Conservation (phyloP, 2,113 vertebrate genomes). For the Formicarius rufipectus region DNA sequence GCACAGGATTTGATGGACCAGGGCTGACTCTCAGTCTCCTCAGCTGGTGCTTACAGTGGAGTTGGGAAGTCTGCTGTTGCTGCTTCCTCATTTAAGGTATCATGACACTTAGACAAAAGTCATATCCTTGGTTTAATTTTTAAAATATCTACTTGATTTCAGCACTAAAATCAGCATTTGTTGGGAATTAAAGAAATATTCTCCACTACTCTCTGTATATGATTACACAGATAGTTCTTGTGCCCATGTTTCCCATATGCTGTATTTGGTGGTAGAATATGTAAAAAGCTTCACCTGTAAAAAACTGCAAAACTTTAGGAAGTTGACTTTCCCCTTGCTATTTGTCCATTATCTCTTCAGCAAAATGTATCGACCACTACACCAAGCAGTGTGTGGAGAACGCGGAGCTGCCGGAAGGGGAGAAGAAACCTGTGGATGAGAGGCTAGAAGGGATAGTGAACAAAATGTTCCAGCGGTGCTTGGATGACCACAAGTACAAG, state of each 20-base stretch:
- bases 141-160: neutral
- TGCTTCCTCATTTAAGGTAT: neutral
- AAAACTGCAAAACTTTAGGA: neutral
- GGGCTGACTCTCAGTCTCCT: neutral
- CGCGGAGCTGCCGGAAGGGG: conserved; percentile 89
- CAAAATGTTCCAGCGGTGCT: conserved; percentile 97
- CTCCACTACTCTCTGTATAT: neutral
- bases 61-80: neutral
- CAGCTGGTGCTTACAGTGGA: neutral
- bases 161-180: neutral
- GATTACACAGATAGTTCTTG: neutral
- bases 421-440: conserved; percentile 91
- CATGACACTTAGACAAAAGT: neutral
- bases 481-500: conserved; percentile 98
- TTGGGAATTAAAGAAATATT: neutral
- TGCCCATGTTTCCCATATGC: neutral
- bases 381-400: conserved; percentile 98
- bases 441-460: conserved; percentile 97
- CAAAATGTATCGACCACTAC: conserved; percentile 98
- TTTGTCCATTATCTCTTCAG: conserved; percentile 68
- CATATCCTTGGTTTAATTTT: neutral
- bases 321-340: neutral
- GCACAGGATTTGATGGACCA: neutral
- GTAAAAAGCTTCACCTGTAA: neutral
- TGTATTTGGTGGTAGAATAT: neutral